Evolutionary conservation across 2,113 vertebrate genomes (phyloP).

Genomic region (Psophia crepitans): DNA sequence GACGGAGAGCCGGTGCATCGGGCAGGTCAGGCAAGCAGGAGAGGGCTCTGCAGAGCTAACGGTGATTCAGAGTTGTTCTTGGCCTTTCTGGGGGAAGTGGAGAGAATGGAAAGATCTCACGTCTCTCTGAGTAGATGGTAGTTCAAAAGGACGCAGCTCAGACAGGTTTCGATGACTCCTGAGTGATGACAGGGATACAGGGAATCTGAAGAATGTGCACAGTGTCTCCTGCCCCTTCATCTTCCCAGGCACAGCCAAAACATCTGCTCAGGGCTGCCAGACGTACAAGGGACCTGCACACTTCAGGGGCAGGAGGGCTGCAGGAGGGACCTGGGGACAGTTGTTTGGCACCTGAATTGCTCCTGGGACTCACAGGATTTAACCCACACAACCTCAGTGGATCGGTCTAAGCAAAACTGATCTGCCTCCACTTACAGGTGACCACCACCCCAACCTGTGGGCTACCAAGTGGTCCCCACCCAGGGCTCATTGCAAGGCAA

Average conservation of each 20-base stretch:
- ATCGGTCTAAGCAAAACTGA: not conserved
- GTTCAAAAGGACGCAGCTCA: not conserved
- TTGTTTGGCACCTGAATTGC: not conserved
- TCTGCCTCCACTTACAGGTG: accelerated
- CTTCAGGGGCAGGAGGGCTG: not conserved
- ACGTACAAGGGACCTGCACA: not conserved
- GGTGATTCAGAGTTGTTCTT: not conserved
- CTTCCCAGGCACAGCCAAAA: not conserved
- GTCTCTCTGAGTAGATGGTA: not conserved
- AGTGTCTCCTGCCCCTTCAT: not conserved
- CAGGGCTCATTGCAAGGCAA: not conserved
- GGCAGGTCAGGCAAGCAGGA: not conserved
- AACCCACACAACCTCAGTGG: not conserved
- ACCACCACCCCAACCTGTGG: accelerated
- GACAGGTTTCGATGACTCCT: not conserved
- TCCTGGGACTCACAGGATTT: not conserved
- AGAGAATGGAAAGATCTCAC: not conserved
- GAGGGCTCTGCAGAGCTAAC: not conserved
- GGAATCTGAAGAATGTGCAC: not conserved
- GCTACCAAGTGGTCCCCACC: accelerated
- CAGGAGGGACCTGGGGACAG: too few relatives aligned
- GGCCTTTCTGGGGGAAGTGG: not conserved
- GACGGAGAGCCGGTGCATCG: not conserved
- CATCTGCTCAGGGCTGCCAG: not conserved
- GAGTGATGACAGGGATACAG: not conserved